These are phyloP conservation scores for Notolepis coatsorum DNA, from an alignment of 2,797 vertebrate genomes.

Conservation along the genomic window DNA sequence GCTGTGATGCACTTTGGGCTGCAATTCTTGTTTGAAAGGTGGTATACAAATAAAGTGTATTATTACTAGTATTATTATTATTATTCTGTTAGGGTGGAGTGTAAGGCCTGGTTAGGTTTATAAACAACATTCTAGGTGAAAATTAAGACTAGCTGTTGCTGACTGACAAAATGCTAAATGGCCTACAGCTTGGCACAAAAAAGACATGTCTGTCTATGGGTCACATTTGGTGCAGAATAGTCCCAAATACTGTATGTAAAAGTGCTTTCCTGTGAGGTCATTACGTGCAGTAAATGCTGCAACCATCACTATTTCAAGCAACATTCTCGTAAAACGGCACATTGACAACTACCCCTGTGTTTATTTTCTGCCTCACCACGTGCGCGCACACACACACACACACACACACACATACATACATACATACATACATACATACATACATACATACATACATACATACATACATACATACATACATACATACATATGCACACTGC, in stretches of 20 bases:
- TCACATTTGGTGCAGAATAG: neutral
- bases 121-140: too few species aligned
- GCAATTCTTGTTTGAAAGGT: too few species aligned
- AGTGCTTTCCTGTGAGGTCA: neutral
- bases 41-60: too few species aligned
- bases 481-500: too few species aligned
- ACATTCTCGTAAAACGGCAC: neutral
- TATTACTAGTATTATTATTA: too few species aligned
- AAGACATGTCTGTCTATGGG: slow-evolving; percentile 10
- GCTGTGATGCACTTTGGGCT: too few species aligned
- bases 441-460: neutral
- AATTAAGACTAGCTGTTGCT: too few species aligned
- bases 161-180: too few species aligned
- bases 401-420: neutral
- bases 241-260: neutral
- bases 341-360: neutral
- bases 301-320: slow-evolving; percentile 18
- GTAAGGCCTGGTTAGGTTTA: too few species aligned
- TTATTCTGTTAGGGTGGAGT: too few species aligned
- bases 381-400: neutral
- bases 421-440: neutral
- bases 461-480: neutral
- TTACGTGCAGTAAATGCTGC: neutral
- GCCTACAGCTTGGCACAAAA: too few species aligned
- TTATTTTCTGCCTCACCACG: too few species aligned